Evolutionary conservation across 2,888 invertebrate genomes (phyloP), one percentile per base, ranked within the genome.

Genomic region (Cyclophora albipunctata): DNA sequence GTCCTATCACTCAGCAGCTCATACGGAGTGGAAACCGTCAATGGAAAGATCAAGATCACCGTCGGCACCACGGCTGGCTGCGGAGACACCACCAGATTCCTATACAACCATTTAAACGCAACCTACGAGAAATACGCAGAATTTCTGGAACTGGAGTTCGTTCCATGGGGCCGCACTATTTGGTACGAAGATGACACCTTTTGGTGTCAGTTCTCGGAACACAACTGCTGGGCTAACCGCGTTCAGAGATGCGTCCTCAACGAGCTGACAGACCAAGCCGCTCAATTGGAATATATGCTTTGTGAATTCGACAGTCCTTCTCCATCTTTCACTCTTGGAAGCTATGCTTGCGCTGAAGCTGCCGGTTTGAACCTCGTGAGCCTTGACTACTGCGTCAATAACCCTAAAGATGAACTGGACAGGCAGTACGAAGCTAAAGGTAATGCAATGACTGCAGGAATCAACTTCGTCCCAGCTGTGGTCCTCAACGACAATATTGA

Each of bases 171-270:
- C 7, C 78, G 81, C 49, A 79, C 84, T 0, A 20, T 20, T 1
- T 64, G 75, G 43, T 59, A 66, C 7, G 49, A 48, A 0, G 61
- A 80, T 35, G 80, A 74, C 3, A 57, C 50, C 2, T 54, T 82
- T 6, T 55, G 49, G 2, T 89, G 89, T 49, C 79, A 81, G 48
- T 83, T 82, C 34, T 71, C 71, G 2, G 51, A 4, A 0, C 60
- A 62, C 40, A 87, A 87, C 52, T 89, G 89, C 59, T 84, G 75
- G 73, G 85, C 86, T 0, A 89, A 89, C 48, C 74, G 82, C 5
- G 56, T 82, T 0, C 84, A 89, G 6, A 72, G 87, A 57, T 89
- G 89, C 53, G 80, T 67, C 2, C 56, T 89, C 2, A 60, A 78
- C 52, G 53, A 73, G 54, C 59, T 87, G 33, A 62, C 62, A 33